A percentile compares a stretch with the other conserved stretches of the same genome.
phyloP scores from a whole-genome alignment of 2,888 invertebrate species.

The Tetrapedia diversipes region DNA sequence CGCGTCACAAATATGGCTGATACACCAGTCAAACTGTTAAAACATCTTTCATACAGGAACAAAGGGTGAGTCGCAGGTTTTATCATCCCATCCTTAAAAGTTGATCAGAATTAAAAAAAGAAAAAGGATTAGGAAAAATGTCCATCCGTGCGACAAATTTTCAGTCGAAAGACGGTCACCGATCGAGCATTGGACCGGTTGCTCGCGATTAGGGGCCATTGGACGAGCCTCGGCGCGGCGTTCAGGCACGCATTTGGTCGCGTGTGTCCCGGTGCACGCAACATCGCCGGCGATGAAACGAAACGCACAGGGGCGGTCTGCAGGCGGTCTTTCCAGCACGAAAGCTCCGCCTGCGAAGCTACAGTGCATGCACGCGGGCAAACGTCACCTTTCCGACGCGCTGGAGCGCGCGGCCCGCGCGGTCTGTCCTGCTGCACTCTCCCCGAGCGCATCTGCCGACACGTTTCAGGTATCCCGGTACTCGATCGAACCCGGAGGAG shows the following conservation, averaged over 20 bases:
- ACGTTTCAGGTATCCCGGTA: constrained; percentile 34
- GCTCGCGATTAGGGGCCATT: constrained; percentile 28
- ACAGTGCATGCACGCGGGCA: constrained; percentile 60
- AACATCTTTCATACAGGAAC: too few relatives aligned
- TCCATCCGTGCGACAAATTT: too few relatives aligned
- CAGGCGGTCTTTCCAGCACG: constrained; percentile 77
- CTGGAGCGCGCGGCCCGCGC: constrained; percentile 31
- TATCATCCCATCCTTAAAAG: too few relatives aligned
- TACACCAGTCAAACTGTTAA: too few relatives aligned
- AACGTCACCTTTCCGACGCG: constrained; percentile 58
- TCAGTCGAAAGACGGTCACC: too few relatives aligned
- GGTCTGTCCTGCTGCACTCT: constrained; percentile 15
- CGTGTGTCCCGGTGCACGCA: constrained; percentile 57
- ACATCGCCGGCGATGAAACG: constrained; percentile 65
- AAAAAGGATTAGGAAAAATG: too few relatives aligned
- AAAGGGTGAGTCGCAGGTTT: too few relatives aligned
- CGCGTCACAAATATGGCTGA: too few relatives aligned
- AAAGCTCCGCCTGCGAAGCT: constrained; percentile 79
- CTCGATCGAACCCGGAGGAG: constrained; percentile 2
- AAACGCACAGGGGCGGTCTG: constrained; percentile 76
- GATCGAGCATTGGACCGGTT: constrained; percentile 26
- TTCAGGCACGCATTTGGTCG: constrained; percentile 53
- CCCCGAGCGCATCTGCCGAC: constrained; percentile 54
- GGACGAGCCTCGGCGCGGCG: constrained; percentile 35
- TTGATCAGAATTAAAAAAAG: too few relatives aligned